Base-by-base conservation (phyloP, 2,797 vertebrate genomes). In the Semotilus atromaculatus region DNA sequence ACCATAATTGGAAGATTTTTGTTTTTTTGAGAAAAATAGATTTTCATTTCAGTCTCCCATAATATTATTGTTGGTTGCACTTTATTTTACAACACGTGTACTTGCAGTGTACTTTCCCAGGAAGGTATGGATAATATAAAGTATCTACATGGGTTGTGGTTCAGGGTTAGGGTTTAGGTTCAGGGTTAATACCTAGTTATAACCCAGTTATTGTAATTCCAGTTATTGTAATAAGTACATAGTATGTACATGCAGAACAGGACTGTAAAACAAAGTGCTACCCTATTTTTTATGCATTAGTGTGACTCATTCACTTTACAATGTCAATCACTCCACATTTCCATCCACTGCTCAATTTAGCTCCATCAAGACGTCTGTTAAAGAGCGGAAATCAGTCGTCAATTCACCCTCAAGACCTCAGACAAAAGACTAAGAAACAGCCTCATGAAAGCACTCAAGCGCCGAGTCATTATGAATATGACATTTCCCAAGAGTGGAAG, bases 371-470 rank as follows among this genome's bases (percentile, higher is more conserved):
- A 60, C 29, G 64, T 84, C 74, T 84, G 73, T 16, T 31, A 62
- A 79, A 79, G 67, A 79, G 36, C 26, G 53, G 40, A 84, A 71
- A 79, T 84, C 51, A 72, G 83, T 45, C 66, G 19, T 51, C 53
- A 70, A 18, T 62, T 81, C 29, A 40, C 78, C 58, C 31, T 80
- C 53, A 83, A 82, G 76, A 82, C 51, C 81, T 66, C 80, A 0
- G 73, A 86, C 66, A 80, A 60, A 64, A 83, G 73, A 53, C 85
- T 51, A 19, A 38, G 53, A 78, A 81, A 53, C 55, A 72, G 74
- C 43, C 75, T 79, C 36, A 45, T 77, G 73, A 77, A 84, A 84
- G 82, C 82, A 77, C 64, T 84, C 62, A 83, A 83, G 62, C 73
- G 3, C n/a, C 0, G 19, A 58, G 48, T 53, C 64, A 77, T 83